Base-by-base conservation (phyloP, 2,113 vertebrate genomes). In the Stegostoma tigrinum region DNA sequence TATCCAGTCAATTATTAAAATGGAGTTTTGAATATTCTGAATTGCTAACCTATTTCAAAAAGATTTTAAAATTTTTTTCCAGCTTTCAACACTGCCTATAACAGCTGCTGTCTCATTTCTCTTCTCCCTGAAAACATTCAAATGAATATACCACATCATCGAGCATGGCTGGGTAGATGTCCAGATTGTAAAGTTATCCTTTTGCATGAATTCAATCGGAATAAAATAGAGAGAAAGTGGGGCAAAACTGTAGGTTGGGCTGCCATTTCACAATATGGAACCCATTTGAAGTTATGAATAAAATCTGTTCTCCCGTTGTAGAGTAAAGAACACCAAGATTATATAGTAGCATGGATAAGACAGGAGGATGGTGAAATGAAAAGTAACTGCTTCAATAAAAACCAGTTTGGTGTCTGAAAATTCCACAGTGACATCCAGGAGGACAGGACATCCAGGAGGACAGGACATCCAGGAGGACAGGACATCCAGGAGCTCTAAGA, bases 1-100 rank as follows among this genome's bases (percentile, higher is more conserved):
- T 93, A 93, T 66, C 38, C 89, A 38, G 89, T 93, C 89, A 67
- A 45, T 93, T 93, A 93, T 93, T 21, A 93, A 67, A 93, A 93
- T 93, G 66, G n/a, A 66, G 66, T 93, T 93, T 66, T 66, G 61
- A 93, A n/a, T n/a, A 93, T 93, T 93, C 61, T n/a, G 66, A 93
- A 93, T 67, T 93, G 61, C 67, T 93, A 66, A 66, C 61, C 61
- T 67, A 19, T 66, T 93, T 66, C 34, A 66, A 17, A 93, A 24
- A 66, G 61, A 38, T 66, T 61, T 67, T n/a, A 67, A 67, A 93
- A 93, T 23, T 93, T 5, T 67, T 38, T 38, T 93, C n/a, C 89
- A 93, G 34, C 19, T 42, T 67, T 93, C 64, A n/a, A 38, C 30
- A 21, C 34, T 38, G 89, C 89, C 66, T 6, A 34, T 10, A n/a